Base-by-base conservation (phyloP, 2,888 invertebrate genomes). In the Trypoxylon attenuatum region DNA sequence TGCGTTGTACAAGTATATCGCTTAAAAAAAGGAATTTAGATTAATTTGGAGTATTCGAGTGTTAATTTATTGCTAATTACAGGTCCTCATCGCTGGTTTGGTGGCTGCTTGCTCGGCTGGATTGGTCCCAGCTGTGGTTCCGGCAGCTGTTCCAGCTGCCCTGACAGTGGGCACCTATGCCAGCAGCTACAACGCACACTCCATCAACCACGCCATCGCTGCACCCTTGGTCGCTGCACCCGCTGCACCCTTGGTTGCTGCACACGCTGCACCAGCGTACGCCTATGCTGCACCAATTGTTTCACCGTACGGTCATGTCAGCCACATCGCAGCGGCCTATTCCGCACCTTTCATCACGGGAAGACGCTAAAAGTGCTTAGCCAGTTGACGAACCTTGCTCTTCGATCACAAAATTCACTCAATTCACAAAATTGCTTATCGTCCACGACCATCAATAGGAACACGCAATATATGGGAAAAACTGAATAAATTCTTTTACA, bases 201-300 rank as follows among this genome's bases (percentile, higher is more conserved):
- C 91, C 16, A 89, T 94, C 56, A 93, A 94, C 87, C 94, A 94
- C 77, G 94, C 94, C 0, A 89, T 93, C 2, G 93, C 93, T 19
- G 89, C 92, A 6, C 94, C 94, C 0, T 89, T 91, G 3, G 82
- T 89, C 0, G 88, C 89, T 0, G 78, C 82, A 13, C 73, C 76
- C 10, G 59, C 87, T 18, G 85, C 84, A 13, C 82, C 82, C 2
- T 70, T 87, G 76, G 80, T 80, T 1, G 1, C 74, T 15, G 71
- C 80, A 2, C 64, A 71, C 29, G 69, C 76, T 6, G 77, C 81
- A 8, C 68, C 69, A 29, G 61, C 10, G 4, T 33, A 33, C 8
- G 33, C 33, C 5, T 33, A 33, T 33, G 33, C 84, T 3, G 81
- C 83, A 33, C 82, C 82, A 8, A n/a, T n/a, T n/a, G n/a, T n/a